Conservation (phyloP, 64 coral and sea anemone species). For the Platygyra sinensis region DNA sequence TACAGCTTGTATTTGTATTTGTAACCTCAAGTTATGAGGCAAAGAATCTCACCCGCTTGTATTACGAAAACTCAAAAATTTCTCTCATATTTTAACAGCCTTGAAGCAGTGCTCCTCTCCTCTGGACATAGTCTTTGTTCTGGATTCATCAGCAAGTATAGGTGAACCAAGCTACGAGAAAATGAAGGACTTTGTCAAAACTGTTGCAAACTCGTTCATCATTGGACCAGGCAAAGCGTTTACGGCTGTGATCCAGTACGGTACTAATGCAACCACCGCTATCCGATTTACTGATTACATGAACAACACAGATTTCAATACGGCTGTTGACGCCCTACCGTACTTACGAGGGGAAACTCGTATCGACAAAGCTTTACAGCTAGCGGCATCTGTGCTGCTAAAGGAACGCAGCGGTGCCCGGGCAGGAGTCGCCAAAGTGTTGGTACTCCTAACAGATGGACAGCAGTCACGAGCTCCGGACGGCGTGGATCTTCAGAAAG, state of each 20-base stretch:
- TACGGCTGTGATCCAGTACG: conserved; percentile 51
- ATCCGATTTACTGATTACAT: conserved; percentile 32
- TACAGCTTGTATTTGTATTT: no score
- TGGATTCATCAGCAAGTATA: conserved; percentile 76
- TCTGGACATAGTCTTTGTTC: conserved; percentile 64
- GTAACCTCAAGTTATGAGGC: no score
- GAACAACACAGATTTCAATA: conserved; percentile 14
- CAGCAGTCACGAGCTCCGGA: not conserved
- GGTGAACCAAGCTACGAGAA: conserved; percentile 35
- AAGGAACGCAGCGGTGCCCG: not conserved
- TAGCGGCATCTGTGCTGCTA: conserved; percentile 6
- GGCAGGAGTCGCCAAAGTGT: conserved; percentile 4
- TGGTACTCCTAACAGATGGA: conserved; percentile 13
- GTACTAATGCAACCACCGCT: conserved; percentile 19
- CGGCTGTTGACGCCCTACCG: conserved; percentile 34
- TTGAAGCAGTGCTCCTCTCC: conserved; percentile 29
- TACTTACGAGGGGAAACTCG: conserved; percentile 67
- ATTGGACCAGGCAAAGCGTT: conserved; percentile 28
- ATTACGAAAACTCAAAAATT: not conserved
- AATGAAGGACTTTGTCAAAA: conserved; percentile 71
- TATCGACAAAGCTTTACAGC: conserved; percentile 67
- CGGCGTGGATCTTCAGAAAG: conserved; percentile 24
- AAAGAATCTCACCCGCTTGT: no score
- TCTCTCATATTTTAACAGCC: not conserved
- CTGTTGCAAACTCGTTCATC: conserved; percentile 53